These are phyloP conservation scores for Sarcophaga bullata DNA, from an alignment of 1,140 invertebrate species.

Conservation along the genomic window DNA sequence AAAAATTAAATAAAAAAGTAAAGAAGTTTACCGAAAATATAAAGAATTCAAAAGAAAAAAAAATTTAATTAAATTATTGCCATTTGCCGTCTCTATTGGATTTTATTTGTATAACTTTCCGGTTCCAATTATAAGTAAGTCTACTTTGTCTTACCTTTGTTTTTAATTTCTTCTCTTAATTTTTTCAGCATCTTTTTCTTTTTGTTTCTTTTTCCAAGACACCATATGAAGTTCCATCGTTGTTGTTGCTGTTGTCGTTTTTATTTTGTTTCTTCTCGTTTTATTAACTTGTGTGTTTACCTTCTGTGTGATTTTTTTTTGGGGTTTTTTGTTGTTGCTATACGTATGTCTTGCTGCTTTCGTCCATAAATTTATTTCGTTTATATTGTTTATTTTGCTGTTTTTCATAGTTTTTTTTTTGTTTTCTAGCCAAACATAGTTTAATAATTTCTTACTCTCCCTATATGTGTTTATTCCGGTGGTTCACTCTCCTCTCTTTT, in stretches of 20 bases:
- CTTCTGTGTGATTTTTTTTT: not conserved
- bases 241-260: not conserved
- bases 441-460: not conserved
- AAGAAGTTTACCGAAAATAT: too few species aligned
- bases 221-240: not conserved
- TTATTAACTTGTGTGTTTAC: conserved; percentile 22
- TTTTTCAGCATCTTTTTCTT: not conserved
- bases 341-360: too few species aligned
- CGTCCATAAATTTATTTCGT: not conserved
- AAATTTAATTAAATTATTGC: not conserved
- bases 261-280: not conserved
- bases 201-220: too few species aligned
- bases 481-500: not conserved
- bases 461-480: not conserved
- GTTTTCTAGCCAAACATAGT: not conserved
- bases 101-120: not conserved
- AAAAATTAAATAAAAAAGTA: not conserved
- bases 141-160: not conserved
- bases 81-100: not conserved
- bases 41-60: not conserved
- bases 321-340: too few species aligned
- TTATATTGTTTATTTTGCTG: conserved; percentile 14
- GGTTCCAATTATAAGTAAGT: conserved; percentile 1
- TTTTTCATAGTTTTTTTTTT: not conserved
- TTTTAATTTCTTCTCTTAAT: not conserved